Conservation (phyloP, 2,797 vertebrate genomes). For the Anabacerthia variegaticeps region DNA sequence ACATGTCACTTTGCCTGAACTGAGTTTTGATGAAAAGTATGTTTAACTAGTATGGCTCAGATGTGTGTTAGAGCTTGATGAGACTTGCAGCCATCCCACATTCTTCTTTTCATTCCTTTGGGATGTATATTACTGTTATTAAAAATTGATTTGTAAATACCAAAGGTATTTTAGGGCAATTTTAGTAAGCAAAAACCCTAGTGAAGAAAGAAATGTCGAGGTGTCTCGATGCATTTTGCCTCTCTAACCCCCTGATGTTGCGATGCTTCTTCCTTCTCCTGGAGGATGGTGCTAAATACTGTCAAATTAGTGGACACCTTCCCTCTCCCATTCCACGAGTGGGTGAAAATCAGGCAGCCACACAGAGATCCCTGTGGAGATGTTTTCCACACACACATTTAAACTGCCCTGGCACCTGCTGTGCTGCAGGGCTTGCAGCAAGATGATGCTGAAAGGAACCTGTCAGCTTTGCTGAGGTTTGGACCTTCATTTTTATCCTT, state of each 20-base stretch:
- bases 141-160: conserved; percentile 19
- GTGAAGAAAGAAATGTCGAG: neutral
- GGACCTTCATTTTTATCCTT: neutral
- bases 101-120: neutral
- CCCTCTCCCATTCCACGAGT: neutral
- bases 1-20: conserved; percentile 10
- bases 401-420: neutral
- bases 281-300: neutral
- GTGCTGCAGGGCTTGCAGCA: neutral
- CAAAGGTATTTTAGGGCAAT: neutral
- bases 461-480: neutral
- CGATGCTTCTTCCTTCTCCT: neutral
- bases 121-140: neutral
- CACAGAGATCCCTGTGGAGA: neutral
- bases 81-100: conserved; percentile 23
- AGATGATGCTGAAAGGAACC: neutral
- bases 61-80: neutral
- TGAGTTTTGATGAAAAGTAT: neutral
- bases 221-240: neutral
- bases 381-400: neutral
- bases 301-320: neutral
- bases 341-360: neutral
- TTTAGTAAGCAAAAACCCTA: neutral
- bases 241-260: neutral
- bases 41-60: neutral